Evolutionary conservation across 1,140 invertebrate species (phyloP).

Genomic region (Calosoma granatense): DNA sequence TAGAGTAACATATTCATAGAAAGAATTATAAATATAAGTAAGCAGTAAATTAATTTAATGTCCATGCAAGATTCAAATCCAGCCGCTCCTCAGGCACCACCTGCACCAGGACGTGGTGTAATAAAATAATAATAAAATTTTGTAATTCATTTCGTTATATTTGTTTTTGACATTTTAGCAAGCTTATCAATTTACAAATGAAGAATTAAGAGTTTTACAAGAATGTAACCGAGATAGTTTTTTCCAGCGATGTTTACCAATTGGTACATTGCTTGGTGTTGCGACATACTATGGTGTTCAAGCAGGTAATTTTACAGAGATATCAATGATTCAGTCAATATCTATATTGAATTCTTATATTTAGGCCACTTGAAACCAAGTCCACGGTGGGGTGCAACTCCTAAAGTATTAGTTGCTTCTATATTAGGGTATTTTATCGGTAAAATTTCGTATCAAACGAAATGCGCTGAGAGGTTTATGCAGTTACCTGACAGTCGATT

Average conservation of each 20-base stretch:
- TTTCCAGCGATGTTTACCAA: slow-evolving; percentile 53
- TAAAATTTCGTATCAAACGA: slow-evolving; percentile 62
- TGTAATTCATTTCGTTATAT: neutral
- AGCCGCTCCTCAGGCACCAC: neutral
- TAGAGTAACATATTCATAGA: too few relatives aligned
- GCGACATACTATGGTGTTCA: slow-evolving; percentile 51
- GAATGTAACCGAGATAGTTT: slow-evolving; percentile 66
- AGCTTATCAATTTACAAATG: slow-evolving; percentile 46
- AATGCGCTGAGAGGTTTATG: slow-evolving; percentile 66
- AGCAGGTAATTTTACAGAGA: slow-evolving; percentile 43
- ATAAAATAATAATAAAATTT: neutral
- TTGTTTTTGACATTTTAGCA: slow-evolving; percentile 31
- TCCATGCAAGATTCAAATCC: neutral
- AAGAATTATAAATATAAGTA: too few relatives aligned
- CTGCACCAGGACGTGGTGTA: neutral
- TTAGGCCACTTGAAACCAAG: slow-evolving; percentile 43
- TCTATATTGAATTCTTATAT: neutral
- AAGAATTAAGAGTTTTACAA: slow-evolving; percentile 52
- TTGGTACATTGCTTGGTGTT: slow-evolving; percentile 47
- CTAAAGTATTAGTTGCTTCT: slow-evolving; percentile 52
- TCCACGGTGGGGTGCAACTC: slow-evolving; percentile 49
- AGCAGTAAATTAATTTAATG: too few relatives aligned
- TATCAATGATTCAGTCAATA: slow-evolving; percentile 10
- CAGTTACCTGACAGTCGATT: slow-evolving; percentile 50
- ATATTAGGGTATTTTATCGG: slow-evolving; percentile 63